Conservation (phyloP, 2,797 vertebrate species). For the Cetoscarus ocellatus region DNA sequence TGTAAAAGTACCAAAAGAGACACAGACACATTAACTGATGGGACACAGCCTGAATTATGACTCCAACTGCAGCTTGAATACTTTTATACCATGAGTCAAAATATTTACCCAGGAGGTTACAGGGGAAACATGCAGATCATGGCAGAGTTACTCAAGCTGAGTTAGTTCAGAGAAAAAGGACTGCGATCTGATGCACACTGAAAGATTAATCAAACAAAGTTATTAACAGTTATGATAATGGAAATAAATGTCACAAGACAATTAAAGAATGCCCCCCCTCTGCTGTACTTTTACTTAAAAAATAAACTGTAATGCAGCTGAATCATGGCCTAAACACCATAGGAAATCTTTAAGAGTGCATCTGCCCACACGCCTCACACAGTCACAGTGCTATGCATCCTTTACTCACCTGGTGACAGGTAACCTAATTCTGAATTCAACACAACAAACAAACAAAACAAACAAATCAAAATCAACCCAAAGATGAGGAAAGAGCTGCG, state of each 20-base stretch:
- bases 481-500: conserved; percentile 32
- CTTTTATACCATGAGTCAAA: no score
- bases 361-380: conserved; percentile 79
- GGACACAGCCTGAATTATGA: conserved; percentile 7
- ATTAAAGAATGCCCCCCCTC: no score
- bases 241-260: no score
- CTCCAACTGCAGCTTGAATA: conserved; percentile 1
- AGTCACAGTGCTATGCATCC: conserved; percentile 69
- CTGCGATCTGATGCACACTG: conserved; percentile 62
- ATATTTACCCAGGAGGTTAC: conserved; percentile 50
- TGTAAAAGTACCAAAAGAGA: conserved; percentile 35
- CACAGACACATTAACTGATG: conserved; percentile 24
- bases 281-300: no score
- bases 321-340: no score
- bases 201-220: no score
- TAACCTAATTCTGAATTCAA: conserved; percentile 98
- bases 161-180: conserved; percentile 69
- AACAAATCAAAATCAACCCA: conserved; percentile 72
- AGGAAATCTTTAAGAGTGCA: conserved; percentile 61
- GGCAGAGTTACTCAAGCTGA: conserved; percentile 57
- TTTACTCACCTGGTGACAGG: conserved; percentile 95
- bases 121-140: conserved; percentile 62
- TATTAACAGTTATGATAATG: no score
- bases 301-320: no score
- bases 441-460: conserved; percentile 93